Percentiles rank a stretch among this genome's conserved stretches.
Conservation (phyloP, 2,113 vertebrate genomes). For the Bostrychus sinensis region DNA sequence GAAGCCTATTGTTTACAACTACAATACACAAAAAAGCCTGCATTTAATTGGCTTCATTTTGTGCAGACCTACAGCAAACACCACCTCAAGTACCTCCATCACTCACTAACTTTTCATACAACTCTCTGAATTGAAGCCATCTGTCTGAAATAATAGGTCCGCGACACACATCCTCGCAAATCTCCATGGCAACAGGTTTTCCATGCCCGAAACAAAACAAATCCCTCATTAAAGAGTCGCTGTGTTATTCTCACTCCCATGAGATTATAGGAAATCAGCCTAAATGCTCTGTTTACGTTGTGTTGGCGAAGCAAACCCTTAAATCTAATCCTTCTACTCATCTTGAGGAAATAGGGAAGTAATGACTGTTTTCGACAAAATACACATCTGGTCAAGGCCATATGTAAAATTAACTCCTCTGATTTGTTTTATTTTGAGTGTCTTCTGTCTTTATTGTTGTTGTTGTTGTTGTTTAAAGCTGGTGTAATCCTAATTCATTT, state of each 20-base stretch:
- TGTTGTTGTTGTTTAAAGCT: conserved; percentile 6
- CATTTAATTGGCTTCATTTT: too few relatives aligned
- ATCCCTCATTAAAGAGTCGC: conserved; percentile 20
- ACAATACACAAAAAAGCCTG: too few relatives aligned
- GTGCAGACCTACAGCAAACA: background rate
- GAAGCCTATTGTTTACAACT: too few relatives aligned
- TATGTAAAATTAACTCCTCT: background rate
- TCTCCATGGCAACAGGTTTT: conserved; percentile 48
- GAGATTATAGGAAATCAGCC: conserved; percentile 31
- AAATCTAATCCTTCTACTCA: conserved; percentile 36
- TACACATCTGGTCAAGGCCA: background rate
- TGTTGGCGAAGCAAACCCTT: conserved; percentile 24
- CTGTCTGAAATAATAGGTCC: conserved; percentile 27
- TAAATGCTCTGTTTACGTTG: conserved; percentile 45
- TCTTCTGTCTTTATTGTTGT: too few relatives aligned
- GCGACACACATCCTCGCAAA: conserved; percentile 23
- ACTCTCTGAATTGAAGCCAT: conserved; percentile 31
- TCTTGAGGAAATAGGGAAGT: conserved; percentile 32
- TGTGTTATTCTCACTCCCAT: conserved; percentile 9
- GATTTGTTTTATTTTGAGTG: too few relatives aligned
- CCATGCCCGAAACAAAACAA: conserved; percentile 38
- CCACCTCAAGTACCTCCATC: background rate
- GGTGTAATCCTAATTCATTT: conserved; percentile 60
- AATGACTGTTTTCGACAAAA: conserved; percentile 27
- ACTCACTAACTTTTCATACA: conserved; percentile 1